Evolutionary conservation across 2,888 invertebrate species (phyloP), one percentile per base, ranked within the genome.

Genomic region (Drosophila suboccidentalis): DNA sequence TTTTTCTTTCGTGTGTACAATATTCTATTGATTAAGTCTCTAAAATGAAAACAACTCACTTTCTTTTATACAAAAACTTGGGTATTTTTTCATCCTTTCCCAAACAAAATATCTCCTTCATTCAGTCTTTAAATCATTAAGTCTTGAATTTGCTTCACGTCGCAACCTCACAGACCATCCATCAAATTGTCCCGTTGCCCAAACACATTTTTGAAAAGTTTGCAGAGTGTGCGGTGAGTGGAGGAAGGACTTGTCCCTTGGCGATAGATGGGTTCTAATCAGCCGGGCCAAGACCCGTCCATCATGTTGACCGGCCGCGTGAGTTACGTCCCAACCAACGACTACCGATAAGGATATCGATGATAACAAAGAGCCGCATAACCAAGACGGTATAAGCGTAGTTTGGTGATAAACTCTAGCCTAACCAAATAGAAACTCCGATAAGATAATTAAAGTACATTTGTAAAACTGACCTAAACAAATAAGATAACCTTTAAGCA

Each of bases 181-280:
- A 83, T 80, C 81, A 80, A 83, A 80, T 80, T 80, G 70, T 73
- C 68, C 67, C 69, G 26, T 57, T 50, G 64, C 69, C 71, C 41
- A 59, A 76, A 80, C 26, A 8, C 59, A 69, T 68, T 60, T 79
- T 68, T 71, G 58, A 63, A 79, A 79, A 80, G 54, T 79, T 79
- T 36, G 50, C 50, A 6, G 22, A 43, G 26, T 26, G 26, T 26
- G 26, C 26, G 6, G 26, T 26, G 26, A 15, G 4, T 43, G 50
- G 11, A 39, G 19, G 38, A 34, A n/a, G 9, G 19, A 32, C 19
- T 58, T 62, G 59, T 71, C 81, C 62, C 70, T 58, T 19, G 80
- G 73, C 76, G 32, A 82, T 75, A 64, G 75, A 82, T 75, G 80
- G 75, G 47, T 58, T 80, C 77, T 77, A 80, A 77, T 80, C 77